Percentiles rank a stretch among this genome's conserved stretches.
Evolutionary conservation across 2,797 vertebrate genomes (phyloP).

Genomic region (Neosalanx taihuensis): DNA sequence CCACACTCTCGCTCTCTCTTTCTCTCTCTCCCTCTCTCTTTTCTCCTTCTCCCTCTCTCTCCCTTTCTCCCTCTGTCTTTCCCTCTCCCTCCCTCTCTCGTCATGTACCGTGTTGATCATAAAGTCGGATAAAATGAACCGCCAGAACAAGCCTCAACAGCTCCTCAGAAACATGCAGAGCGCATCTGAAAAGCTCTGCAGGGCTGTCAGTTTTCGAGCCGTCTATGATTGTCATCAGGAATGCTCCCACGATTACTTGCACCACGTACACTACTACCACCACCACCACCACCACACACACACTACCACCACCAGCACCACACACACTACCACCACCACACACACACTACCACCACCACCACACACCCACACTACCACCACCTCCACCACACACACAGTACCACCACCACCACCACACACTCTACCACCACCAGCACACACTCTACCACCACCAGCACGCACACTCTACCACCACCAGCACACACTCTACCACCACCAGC

Average conservation of each 20-base stretch:
- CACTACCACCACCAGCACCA: slow-evolving; percentile 11
- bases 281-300: slow-evolving; percentile 12
- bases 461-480: slow-evolving; percentile 20
- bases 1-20: no score
- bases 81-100: slow-evolving; percentile 21
- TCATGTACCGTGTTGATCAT: slow-evolving; percentile 51
- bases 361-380: no score
- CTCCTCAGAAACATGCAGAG: slow-evolving; percentile 49
- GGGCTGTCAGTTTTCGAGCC: slow-evolving; percentile 46
- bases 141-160: slow-evolving; percentile 63
- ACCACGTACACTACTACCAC: neutral
- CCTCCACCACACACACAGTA: neutral
- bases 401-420: neutral
- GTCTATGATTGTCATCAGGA: no score
- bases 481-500: slow-evolving; percentile 51
- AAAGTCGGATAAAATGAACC: slow-evolving; percentile 52
- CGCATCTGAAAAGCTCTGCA: slow-evolving; percentile 58
- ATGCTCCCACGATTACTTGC: neutral
- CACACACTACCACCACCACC: no score
- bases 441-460: slow-evolving; percentile 45
- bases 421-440: slow-evolving; percentile 22
- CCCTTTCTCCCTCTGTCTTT: slow-evolving; percentile 34
- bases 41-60: neutral
- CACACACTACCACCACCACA: no score
- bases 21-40: slow-evolving; percentile 11